Evolutionary conservation across 2,888 invertebrate genomes (phyloP).

Genomic region (Choristoneura rosaceana): DNA sequence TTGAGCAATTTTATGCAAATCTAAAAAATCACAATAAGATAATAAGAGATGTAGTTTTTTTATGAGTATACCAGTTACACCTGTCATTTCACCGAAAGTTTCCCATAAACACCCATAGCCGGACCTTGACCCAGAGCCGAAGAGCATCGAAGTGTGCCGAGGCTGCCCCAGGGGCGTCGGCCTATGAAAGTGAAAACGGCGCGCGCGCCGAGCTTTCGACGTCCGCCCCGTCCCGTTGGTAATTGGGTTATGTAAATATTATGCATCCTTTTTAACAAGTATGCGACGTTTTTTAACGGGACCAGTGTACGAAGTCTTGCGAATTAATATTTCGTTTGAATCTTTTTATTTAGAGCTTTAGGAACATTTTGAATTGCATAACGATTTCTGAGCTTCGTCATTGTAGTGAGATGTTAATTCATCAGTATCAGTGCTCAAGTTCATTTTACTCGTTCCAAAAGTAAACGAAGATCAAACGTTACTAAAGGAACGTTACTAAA

Average conservation of each 20-base stretch:
- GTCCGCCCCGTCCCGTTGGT: slow-evolving; percentile 34
- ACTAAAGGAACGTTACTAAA: too few relatives aligned
- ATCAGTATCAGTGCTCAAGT: too few relatives aligned
- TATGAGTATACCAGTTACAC: not conserved
- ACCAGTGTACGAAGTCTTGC: not conserved
- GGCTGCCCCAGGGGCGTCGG: slow-evolving; percentile 65
- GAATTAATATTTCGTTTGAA: too few relatives aligned
- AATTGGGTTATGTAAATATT: slow-evolving; percentile 41
- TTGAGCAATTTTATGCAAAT: not conserved
- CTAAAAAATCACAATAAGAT: not conserved
- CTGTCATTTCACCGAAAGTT: slow-evolving; percentile 17
- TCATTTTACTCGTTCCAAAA: too few relatives aligned
- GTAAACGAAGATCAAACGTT: too few relatives aligned
- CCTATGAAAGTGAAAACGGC: slow-evolving; percentile 72
- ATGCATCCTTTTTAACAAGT: slow-evolving; percentile 32
- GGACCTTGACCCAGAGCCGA: slow-evolving; percentile 65
- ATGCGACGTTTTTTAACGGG: not conserved
- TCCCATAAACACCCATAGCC: slow-evolving; percentile 27
- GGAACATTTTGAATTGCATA: too few relatives aligned
- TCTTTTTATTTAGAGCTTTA: too few relatives aligned
- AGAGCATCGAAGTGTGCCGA: slow-evolving; percentile 59
- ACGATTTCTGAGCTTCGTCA: too few relatives aligned
- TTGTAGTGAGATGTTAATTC: too few relatives aligned
- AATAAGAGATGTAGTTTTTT: not conserved
- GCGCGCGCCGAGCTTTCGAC: slow-evolving; percentile 58